Conservation (phyloP, 2,797 vertebrate genomes). For the Austrolebias charrua region DNA sequence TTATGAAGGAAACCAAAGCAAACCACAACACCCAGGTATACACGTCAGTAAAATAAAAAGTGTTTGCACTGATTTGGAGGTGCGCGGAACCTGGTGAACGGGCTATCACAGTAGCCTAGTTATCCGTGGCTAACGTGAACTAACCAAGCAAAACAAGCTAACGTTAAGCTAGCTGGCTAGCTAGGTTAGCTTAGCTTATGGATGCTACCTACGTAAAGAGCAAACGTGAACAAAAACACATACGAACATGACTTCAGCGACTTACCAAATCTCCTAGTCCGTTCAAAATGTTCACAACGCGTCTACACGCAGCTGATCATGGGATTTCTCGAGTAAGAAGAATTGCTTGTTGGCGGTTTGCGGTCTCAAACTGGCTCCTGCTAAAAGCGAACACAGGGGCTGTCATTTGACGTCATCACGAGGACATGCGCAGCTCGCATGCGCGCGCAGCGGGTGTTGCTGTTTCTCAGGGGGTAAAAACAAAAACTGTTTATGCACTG, state of each 20-base stretch:
- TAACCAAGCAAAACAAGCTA: constrained; percentile 54
- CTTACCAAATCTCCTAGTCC: constrained; percentile 58
- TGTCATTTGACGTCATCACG: constrained; percentile 82
- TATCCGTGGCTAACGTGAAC: constrained; percentile 24
- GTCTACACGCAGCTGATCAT: constrained; percentile 39
- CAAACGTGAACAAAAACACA: constrained; percentile 20
- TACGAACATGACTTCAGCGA: constrained; percentile 4
- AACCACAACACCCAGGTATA: background rate
- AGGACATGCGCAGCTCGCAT: constrained; percentile 67
- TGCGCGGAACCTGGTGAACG: constrained; percentile 6
- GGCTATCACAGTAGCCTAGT: constrained; percentile 34
- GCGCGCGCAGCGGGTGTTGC: constrained; percentile 49
- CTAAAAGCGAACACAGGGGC: constrained; percentile 61
- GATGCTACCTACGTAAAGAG: constrained; percentile 33
- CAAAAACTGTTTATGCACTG: background rate
- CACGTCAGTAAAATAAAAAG: background rate
- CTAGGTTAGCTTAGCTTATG: constrained; percentile 66
- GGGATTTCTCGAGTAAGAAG: constrained; percentile 39
- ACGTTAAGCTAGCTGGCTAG: constrained; percentile 64
- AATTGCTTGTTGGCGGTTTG: constrained; percentile 57
- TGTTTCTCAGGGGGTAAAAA: no score
- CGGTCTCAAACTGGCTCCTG: constrained; percentile 54
- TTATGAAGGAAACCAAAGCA: constrained; percentile 22
- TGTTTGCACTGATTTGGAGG: constrained; percentile 15
- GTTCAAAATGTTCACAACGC: constrained; percentile 7